A percentile compares a stretch with the other conserved stretches of the same genome.
phyloP scores from a whole-genome alignment of 1,140 invertebrate genomes.

The Aethina tumida region DNA sequence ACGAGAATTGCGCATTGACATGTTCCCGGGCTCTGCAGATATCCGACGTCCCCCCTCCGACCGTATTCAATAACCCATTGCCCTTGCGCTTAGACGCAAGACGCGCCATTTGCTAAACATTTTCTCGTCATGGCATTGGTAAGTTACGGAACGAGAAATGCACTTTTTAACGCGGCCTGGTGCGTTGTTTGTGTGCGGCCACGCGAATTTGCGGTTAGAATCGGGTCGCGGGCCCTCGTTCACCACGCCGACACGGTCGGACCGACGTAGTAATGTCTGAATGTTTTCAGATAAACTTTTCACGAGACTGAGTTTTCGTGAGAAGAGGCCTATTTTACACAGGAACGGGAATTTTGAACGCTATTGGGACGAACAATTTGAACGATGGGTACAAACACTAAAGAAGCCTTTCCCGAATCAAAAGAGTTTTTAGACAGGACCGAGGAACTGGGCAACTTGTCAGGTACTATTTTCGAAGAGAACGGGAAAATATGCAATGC shows the following conservation, averaged over 20 bases:
- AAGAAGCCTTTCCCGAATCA: constrained; percentile 22
- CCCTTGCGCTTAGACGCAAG: constrained; percentile 30
- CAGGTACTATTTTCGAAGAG: constrained; percentile 28
- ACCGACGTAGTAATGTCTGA: too few relatives aligned
- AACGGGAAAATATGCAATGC: constrained; percentile 29
- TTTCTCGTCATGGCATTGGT: constrained; percentile 37
- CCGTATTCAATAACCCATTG: constrained; percentile 22
- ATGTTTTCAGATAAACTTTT: constrained; percentile 30
- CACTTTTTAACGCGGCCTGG: too few relatives aligned
- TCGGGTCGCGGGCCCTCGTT: too few relatives aligned
- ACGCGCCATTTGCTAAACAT: constrained; percentile 39
- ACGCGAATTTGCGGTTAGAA: constrained; percentile 5
- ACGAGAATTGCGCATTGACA: too few relatives aligned
- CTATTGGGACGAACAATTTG: constrained; percentile 6
- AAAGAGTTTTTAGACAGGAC: constrained; percentile 21
- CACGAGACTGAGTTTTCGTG: constrained; percentile 27
- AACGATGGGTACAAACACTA: constrained; percentile 25
- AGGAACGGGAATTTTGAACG: constrained; percentile 3
- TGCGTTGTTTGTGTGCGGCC: constrained; percentile 2
- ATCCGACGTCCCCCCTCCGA: constrained; percentile 15
- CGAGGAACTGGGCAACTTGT: constrained; percentile 28
- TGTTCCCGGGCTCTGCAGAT: constrained; percentile 22
- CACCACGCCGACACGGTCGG: too few relatives aligned
- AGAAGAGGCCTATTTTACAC: constrained; percentile 23
- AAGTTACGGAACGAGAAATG: constrained; percentile 22